Percentiles rank a stretch among this genome's conserved stretches.
These are phyloP conservation scores for Rutpela maculata DNA, from an alignment of 2,888 invertebrate species.

Conservation along the genomic window DNA sequence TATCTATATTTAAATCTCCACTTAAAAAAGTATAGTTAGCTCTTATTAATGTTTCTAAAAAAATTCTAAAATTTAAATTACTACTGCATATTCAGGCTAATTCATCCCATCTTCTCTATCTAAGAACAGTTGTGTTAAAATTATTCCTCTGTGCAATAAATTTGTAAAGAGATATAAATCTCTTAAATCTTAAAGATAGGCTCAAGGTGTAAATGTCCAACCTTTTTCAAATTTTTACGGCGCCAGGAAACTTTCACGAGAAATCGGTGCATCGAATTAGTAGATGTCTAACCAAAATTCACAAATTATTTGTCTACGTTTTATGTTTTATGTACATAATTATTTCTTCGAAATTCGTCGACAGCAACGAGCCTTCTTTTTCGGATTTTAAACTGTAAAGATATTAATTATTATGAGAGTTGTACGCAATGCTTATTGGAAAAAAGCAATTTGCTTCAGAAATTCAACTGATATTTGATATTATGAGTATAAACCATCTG, in stretches of 20 bases:
- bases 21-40: no score
- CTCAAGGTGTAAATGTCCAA: slow-evolving; percentile 51
- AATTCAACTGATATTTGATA: slow-evolving; percentile 11
- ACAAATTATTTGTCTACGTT: slow-evolving; percentile 28
- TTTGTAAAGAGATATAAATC: slow-evolving; percentile 44
- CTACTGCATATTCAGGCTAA: not conserved
- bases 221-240: slow-evolving; percentile 43
- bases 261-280: slow-evolving; percentile 10
- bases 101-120: not conserved
- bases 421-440: slow-evolving; percentile 5
- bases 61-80: no score
- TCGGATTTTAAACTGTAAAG: not conserved
- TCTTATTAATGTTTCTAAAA: no score
- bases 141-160: slow-evolving; percentile 45
- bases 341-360: not conserved
- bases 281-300: slow-evolving; percentile 12
- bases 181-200: slow-evolving; percentile 39
- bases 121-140: slow-evolving; percentile 29
- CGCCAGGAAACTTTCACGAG: slow-evolving; percentile 51
- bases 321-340: slow-evolving; percentile 15
- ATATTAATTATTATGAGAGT: slow-evolving; percentile 12
- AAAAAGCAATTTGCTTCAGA: not conserved
- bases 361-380: not conserved
- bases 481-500: not conserved
- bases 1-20: no score